phyloP scores from a whole-genome alignment of 2,113 vertebrate genomes.

The Podocnemis expansa region DNA sequence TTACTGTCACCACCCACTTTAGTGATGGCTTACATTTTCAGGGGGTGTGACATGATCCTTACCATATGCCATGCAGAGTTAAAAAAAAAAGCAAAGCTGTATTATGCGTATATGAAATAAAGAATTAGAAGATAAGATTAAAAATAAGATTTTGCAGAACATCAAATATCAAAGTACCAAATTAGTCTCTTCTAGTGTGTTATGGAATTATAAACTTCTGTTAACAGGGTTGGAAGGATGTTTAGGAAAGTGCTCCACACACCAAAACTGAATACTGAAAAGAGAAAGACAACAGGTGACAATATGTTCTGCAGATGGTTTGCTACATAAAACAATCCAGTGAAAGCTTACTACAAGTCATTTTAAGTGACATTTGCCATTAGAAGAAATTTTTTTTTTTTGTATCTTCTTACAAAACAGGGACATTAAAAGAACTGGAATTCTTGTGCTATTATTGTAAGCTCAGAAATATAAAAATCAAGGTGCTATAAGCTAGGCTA shows the following conservation, averaged over 20 bases:
- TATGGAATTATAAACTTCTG: not conserved
- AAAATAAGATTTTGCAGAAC: not conserved
- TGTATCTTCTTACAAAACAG: not conserved
- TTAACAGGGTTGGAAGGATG: not conserved
- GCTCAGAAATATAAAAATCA: not conserved
- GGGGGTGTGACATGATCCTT: rapidly evolving
- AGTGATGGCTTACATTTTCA: rapidly evolving
- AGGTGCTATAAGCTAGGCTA: not conserved
- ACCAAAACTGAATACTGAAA: not conserved
- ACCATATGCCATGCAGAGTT: not conserved
- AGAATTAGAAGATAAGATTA: too few relatives aligned
- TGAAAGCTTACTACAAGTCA: not conserved
- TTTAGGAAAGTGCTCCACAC: not conserved
- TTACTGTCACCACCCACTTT: not conserved
- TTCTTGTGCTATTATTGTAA: not conserved
- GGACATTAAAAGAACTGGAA: not conserved
- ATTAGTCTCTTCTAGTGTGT: not conserved
- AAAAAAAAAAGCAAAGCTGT: too few relatives aligned
- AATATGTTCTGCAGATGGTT: not conserved
- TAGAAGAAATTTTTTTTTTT: not conserved
- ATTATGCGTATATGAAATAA: too few relatives aligned
- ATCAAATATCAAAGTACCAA: not conserved
- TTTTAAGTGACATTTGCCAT: not conserved
- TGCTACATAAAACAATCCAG: not conserved
- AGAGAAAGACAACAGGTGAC: not conserved